phyloP scores from a whole-genome alignment of 2,888 invertebrate genomes.

The Agrilus biguttatus region DNA sequence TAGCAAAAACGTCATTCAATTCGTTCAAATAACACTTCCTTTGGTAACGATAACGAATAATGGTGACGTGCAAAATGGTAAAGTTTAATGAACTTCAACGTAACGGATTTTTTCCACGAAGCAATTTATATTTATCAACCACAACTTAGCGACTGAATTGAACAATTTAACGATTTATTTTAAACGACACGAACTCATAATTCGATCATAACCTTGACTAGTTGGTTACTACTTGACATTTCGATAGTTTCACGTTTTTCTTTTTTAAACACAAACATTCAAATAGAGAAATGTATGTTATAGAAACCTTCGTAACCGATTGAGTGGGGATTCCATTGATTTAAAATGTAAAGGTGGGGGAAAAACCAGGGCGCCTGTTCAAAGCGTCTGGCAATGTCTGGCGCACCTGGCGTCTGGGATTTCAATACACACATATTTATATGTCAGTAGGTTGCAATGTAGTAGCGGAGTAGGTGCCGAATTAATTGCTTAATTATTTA shows the following conservation, averaged over 20 bases:
- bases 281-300: neutral
- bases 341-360: neutral
- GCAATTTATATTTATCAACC: neutral
- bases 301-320: conserved; percentile 2
- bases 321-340: conserved; percentile 1
- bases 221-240: neutral
- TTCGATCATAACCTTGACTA: neutral
- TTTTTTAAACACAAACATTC: neutral
- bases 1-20: conserved; percentile 6
- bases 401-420: no score
- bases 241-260: conserved; percentile 3
- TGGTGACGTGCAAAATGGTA: conserved; percentile 6
- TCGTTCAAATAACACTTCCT: conserved; percentile 7
- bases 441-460: no score
- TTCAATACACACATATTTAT: no score
- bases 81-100: conserved; percentile 6
- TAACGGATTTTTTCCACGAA: conserved; percentile 1
- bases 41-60: conserved; percentile 3
- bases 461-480: no score
- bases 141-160: no score
- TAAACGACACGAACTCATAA: neutral
- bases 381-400: no score
- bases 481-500: no score
- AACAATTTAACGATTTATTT: no score
- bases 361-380: no score